These are phyloP conservation scores for Brienomyrus longianalis DNA, from an alignment of 2,113 vertebrate genomes.

Conservation along the genomic window DNA sequence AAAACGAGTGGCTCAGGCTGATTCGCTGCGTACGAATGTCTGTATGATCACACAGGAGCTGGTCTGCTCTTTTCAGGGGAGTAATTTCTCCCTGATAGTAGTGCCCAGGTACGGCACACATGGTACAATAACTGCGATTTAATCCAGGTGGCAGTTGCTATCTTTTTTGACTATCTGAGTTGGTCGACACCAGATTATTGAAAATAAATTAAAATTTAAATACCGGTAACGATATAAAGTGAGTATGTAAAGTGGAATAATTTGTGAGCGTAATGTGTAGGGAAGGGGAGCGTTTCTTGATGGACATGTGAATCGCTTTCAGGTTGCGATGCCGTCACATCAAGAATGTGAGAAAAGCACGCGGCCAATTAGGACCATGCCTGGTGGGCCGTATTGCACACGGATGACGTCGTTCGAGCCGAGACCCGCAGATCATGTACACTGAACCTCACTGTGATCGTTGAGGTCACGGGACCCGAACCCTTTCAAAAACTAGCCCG, in stretches of 20 bases:
- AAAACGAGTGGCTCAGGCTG: conserved; percentile 22
- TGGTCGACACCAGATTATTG: conserved; percentile 59
- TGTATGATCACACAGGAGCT: conserved; percentile 19
- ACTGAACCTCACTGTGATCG: conserved; percentile 50
- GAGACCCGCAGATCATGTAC: conserved; percentile 56
- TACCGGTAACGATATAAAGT: conserved; percentile 46
- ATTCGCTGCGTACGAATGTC: conserved; percentile 21
- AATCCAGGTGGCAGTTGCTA: conserved; percentile 61
- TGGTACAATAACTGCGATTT: conserved; percentile 63
- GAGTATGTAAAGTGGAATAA: conserved; percentile 52
- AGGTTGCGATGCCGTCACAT: conserved; percentile 34
- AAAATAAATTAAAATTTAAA: conserved; percentile 44
- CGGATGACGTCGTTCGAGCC: conserved; percentile 51
- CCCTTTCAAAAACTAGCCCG: conserved; percentile 59
- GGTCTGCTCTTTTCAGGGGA: conserved; percentile 42
- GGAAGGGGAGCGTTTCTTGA: conserved; percentile 57
- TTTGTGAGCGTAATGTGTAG: conserved; percentile 56
- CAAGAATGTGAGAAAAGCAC: conserved; percentile 46
- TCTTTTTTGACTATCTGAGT: conserved; percentile 59
- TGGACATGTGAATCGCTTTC: conserved; percentile 63
- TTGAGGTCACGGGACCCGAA: conserved; percentile 46
- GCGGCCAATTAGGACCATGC: conserved; percentile 21
- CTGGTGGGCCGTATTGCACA: conserved; percentile 37
- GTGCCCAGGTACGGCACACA: conserved; percentile 54
- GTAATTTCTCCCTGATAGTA: conserved; percentile 55